Conservation (phyloP, 2,113 vertebrate genomes). For the Menidia beryllina region DNA sequence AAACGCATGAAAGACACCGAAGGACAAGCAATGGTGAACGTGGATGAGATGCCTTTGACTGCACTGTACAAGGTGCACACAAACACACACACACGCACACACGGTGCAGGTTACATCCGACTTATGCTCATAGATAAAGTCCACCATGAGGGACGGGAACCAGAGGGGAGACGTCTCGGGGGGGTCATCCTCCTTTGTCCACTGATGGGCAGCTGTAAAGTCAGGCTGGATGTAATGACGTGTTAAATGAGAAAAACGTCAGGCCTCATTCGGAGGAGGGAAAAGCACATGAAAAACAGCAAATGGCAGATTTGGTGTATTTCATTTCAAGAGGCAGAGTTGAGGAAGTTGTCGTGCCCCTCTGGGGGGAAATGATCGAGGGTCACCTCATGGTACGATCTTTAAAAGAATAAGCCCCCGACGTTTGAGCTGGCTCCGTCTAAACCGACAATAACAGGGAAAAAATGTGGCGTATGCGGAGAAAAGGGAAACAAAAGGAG, state of each 20-base stretch:
- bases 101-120: slow-evolving; percentile 2
- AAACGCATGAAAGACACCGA: slow-evolving; percentile 85
- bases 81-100: slow-evolving; percentile 7
- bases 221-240: slow-evolving; percentile 75
- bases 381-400: slow-evolving; percentile 13
- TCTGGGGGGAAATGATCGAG: slow-evolving; percentile 59
- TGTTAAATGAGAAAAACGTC: slow-evolving; percentile 83
- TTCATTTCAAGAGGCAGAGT: slow-evolving; percentile 55
- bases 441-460: slow-evolving; percentile 20
- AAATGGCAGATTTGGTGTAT: slow-evolving; percentile 64
- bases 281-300: slow-evolving; percentile 35
- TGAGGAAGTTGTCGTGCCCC: slow-evolving; percentile 30
- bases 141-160: slow-evolving; percentile 2
- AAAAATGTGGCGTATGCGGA: background rate
- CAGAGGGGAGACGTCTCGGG: slow-evolving; percentile 18
- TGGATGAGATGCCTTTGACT: slow-evolving; percentile 88
- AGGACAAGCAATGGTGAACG: slow-evolving; percentile 73
- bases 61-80: slow-evolving; percentile 89
- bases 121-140: slow-evolving; percentile 21
- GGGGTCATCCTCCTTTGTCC: slow-evolving; percentile 31
- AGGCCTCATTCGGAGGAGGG: slow-evolving; percentile 37
- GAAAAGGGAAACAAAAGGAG: background rate
- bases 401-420: slow-evolving; percentile 4
- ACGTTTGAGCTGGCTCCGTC: slow-evolving; percentile 16
- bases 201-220: slow-evolving; percentile 65